These are phyloP conservation scores for Ophiothrix spiculata DNA, from an alignment of 35 echinoderm and acorn worm species.

Conservation along the genomic window DNA sequence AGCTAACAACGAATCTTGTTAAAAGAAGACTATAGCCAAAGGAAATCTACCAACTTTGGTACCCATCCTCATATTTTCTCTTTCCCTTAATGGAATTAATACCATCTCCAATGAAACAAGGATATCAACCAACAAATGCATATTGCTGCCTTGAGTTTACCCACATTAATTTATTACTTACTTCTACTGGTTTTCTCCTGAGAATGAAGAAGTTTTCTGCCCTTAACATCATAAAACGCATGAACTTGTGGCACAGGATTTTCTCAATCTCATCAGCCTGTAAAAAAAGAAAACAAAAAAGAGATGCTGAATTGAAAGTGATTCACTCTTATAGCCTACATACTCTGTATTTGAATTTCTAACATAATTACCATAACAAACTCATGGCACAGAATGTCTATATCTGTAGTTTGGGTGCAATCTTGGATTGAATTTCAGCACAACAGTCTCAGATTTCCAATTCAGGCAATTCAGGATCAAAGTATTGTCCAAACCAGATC, in stretches of 20 bases:
- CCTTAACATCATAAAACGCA: slow-evolving; percentile 99
- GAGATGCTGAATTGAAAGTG: not conserved
- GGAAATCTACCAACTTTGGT: too few relatives aligned
- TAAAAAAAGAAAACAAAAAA: slow-evolving; percentile 13
- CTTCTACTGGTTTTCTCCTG: slow-evolving; percentile 90
- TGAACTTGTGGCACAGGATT: slow-evolving; percentile 98
- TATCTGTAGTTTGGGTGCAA: too few relatives aligned
- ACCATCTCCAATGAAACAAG: too few relatives aligned
- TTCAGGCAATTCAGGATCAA: too few relatives aligned
- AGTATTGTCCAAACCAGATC: too few relatives aligned
- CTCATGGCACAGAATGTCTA: not conserved
- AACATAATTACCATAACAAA: not conserved
- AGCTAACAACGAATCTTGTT: too few relatives aligned
- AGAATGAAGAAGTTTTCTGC: slow-evolving; percentile 99
- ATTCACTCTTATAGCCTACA: not conserved
- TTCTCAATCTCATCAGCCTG: slow-evolving; percentile 99
- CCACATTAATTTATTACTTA: slow-evolving; percentile 19
- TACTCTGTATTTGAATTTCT: not conserved
- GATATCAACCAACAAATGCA: too few relatives aligned
- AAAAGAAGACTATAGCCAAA: too few relatives aligned
- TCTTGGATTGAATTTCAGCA: too few relatives aligned
- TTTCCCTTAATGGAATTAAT: not conserved
- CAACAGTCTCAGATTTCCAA: too few relatives aligned
- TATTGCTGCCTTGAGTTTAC: too few relatives aligned
- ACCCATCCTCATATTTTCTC: not conserved